These are phyloP conservation scores for Caenorhabditis panamensis DNA, from an alignment of 2,888 invertebrate genomes.

Conservation along the genomic window DNA sequence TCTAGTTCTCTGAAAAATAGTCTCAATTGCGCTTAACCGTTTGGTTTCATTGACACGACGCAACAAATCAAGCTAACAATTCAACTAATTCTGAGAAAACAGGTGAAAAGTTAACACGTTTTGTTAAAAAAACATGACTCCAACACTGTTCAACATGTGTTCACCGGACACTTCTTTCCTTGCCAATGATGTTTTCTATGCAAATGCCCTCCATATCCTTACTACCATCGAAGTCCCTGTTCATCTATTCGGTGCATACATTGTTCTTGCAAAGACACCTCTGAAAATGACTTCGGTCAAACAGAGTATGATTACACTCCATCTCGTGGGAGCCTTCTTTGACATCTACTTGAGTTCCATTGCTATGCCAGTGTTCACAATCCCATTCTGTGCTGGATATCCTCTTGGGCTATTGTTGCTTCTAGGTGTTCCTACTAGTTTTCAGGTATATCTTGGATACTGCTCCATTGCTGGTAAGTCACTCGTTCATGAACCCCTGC, in stretches of 20 bases:
- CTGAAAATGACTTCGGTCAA: background rate
- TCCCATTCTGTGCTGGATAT: conserved; percentile 27
- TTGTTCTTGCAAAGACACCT: background rate
- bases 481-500: no score
- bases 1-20: no score
- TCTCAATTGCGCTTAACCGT: no score
- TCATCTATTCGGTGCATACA: conserved; percentile 1
- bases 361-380: background rate
- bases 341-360: conserved; percentile 32
- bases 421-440: background rate
- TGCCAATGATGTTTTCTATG: background rate
- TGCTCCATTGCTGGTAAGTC: conserved; percentile 10
- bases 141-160: no score
- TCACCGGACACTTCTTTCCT: no score
- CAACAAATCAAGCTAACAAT: no score
- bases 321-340: conserved; percentile 2
- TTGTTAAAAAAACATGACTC: no score
- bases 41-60: no score
- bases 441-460: conserved; percentile 37
- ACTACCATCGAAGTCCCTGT: background rate
- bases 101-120: no score
- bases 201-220: background rate
- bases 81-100: no score
- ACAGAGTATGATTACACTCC: background rate
- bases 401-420: conserved; percentile 12